Evolutionary conservation across 2,888 invertebrate genomes (phyloP), one percentile per base, ranked within the genome.

Genomic region (Cephus pulcher): DNA sequence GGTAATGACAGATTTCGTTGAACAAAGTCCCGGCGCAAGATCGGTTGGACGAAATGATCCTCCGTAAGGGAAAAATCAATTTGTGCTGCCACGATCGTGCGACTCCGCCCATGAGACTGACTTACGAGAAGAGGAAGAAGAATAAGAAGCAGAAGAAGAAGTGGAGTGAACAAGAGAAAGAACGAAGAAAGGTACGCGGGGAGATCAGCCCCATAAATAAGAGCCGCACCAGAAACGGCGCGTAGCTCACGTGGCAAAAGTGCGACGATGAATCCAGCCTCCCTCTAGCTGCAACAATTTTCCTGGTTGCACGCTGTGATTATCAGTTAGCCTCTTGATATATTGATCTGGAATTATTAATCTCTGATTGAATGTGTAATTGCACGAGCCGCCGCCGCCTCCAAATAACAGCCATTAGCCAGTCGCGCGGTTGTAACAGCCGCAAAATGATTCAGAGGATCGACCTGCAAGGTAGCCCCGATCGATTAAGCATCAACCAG

Each of bases 301-400:
- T 35, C 69, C 75, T 73, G 56, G 77, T 34, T 71, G 77, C 77
- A 68, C 76, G 76, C 76, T 73, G 78, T 83, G 83, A 83, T 84
- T 83, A 81, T 76, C 83, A 81, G 82, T 82, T 82, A 83, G 80
- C 75, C 73, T 71, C 70, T 79, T 84, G 85, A 88, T 87, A 82
- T 85, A 88, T 86, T 81, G 84, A 69, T 73, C 77, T 70, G 74
- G 75, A 84, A 83, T 86, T 79, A 89, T 89, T 85, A 86, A 86
- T 85, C 86, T 83, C 83, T 82, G 85, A 89, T 89, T 88, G 89
- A 89, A 87, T 86, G 82, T 85, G 81, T 89, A 89, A 89, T 88
- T 88, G 88, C 84, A 82, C 80, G 56, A 56, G 23, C 56, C 23
- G 56, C 56, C 74, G 75, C 77, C 76, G 73, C 78, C 71, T 32